Evolutionary conservation across 2,113 vertebrate genomes (phyloP).

Genomic region (Limanda limanda): DNA sequence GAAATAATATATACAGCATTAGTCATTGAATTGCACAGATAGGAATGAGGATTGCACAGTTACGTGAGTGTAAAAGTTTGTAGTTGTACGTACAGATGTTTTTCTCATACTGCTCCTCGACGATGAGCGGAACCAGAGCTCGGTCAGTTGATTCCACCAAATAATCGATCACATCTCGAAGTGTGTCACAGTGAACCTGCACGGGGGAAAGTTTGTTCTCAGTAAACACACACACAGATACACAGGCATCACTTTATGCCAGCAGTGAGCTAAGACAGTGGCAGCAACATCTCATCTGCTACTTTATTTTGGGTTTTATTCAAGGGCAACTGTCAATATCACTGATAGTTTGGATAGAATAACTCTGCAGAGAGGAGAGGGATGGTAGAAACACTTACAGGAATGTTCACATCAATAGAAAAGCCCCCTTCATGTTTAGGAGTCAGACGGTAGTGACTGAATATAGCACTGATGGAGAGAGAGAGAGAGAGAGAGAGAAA

Average conservation of each 20-base stretch:
- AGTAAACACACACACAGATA: background rate
- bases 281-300: no score
- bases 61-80: background rate
- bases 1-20: background rate
- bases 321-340: background rate
- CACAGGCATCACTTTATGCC: background rate
- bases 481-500: background rate
- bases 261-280: background rate
- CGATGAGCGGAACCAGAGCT: slow-evolving; percentile 77
- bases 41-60: background rate
- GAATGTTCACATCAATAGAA: slow-evolving; percentile 81
- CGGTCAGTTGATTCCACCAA: slow-evolving; percentile 78
- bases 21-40: background rate
- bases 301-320: background rate
- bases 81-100: slow-evolving; percentile 79
- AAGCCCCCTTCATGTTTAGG: slow-evolving; percentile 64
- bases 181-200: slow-evolving; percentile 82
- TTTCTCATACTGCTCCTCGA: slow-evolving; percentile 81
- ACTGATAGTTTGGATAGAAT: no score
- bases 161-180: slow-evolving; percentile 78
- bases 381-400: slow-evolving; percentile 74
- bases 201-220: background rate
- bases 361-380: no score
- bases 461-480: slow-evolving; percentile 48
- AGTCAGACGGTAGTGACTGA: slow-evolving; percentile 85